Conservation (phyloP, 2,888 invertebrate genomes). For the Metellina segmentata region DNA sequence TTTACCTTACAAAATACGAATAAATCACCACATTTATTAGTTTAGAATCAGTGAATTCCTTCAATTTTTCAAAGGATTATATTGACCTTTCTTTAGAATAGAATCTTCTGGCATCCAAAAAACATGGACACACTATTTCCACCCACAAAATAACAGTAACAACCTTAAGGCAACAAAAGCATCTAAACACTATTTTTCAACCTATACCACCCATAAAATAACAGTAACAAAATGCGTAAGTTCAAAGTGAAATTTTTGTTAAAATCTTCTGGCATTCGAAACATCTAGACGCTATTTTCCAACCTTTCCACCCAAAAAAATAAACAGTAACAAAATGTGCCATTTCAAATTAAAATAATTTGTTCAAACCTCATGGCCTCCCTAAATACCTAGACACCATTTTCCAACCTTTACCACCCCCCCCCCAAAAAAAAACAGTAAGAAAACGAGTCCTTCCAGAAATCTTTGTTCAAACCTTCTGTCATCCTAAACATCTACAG, state of each 20-base stretch:
- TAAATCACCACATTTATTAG: too few species aligned
- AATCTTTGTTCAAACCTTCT: not conserved
- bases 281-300: not conserved
- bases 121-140: too few species aligned
- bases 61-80: too few species aligned
- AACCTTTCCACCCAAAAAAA: not conserved
- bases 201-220: not conserved
- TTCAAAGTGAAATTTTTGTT: not conserved
- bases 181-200: not conserved
- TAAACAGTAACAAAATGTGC: not conserved
- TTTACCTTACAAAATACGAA: too few species aligned
- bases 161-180: not conserved
- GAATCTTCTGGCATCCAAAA: too few species aligned
- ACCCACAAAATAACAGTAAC: too few species aligned
- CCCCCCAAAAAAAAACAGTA: not conserved
- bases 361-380: too few species aligned
- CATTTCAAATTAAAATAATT: not conserved
- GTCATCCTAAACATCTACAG: not conserved
- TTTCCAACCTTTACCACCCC: too few species aligned
- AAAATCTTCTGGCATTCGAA: not conserved
- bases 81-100: too few species aligned
- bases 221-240: not conserved
- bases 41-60: too few species aligned
- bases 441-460: not conserved
- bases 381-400: too few species aligned